Evolutionary conservation across 2,888 invertebrate species (phyloP), one percentile per base, ranked within the genome.

Genomic region (Bombyx huttoni): DNA sequence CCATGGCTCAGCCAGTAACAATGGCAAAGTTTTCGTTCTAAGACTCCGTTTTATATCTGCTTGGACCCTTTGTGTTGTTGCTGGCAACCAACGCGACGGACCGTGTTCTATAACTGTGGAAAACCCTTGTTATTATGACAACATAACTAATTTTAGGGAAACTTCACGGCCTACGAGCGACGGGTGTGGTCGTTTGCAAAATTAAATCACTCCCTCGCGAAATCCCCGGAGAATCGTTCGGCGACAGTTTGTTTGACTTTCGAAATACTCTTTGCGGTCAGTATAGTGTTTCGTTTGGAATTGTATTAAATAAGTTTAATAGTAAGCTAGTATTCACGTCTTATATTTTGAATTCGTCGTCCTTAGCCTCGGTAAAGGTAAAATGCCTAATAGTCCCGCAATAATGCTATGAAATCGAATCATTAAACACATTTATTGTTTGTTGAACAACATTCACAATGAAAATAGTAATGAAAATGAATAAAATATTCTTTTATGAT

Each of bases 11-110:
- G 72, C 67, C 24, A 64, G 74, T 73, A 79, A 84, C 83, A 84
- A 83, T 80, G 72, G 75, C 70, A 70, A 83, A 84, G 80, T 83
- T 85, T 81, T 77, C 77, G 71, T 79, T 76, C 75, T 77, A 75
- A 81, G 80, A 77, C 73, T 74, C 73, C 71, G 75, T 78, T 82
- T 81, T 79, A 75, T 75, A 77, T 75, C 76, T 71, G 64, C 65
- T 62, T 63, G 64, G 64, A 63, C 74, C 75, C 75, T 75, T 76
- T 74, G 77, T 74, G 77, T 78, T 72, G 70, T 67, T 63, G 55
- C 65, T 60, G 55, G 58, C 54, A 52, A 51, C 47, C 54, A 46
- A 47, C 57, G 63, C 67, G 62, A 59, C 62, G 63, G 60, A 64
- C 63, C 70, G 66, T 64, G 62, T 65, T 60, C 66, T 62, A 58